A percentile compares a stretch with the other conserved stretches of the same genome.
Evolutionary conservation across 2,797 vertebrate genomes (phyloP).

Genomic region (Enteromius afrohamiltoni): DNA sequence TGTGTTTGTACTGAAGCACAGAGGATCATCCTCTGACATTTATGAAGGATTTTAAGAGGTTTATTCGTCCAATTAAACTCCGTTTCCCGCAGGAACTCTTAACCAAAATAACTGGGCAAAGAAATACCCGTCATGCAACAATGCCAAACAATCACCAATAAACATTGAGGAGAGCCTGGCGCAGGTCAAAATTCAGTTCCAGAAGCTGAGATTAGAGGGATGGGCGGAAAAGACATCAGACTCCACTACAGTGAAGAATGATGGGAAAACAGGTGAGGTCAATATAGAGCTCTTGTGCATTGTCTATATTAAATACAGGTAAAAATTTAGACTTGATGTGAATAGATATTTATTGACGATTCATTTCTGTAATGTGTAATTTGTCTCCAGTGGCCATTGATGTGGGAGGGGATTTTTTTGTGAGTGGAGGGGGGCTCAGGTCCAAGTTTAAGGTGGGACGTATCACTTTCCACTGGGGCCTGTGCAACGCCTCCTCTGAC

Average conservation of each 20-base stretch:
- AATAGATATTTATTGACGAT: not conserved
- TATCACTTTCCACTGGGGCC: constrained; percentile 97
- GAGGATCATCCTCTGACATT: not conserved
- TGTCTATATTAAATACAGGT: not conserved
- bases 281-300: not conserved
- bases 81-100: constrained; percentile 82
- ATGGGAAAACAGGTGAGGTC: constrained; percentile 92
- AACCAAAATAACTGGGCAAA: constrained; percentile 95
- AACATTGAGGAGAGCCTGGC: constrained; percentile 92
- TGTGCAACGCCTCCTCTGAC: constrained; percentile 90
- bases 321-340: constrained; percentile 9
- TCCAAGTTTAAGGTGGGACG: constrained; percentile 89
- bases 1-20: not conserved
- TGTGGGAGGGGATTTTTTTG: constrained; percentile 87
- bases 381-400: constrained; percentile 87
- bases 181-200: constrained; percentile 91
- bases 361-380: not conserved
- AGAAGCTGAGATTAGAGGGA: constrained; percentile 87
- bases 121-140: constrained; percentile 93
- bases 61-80: not conserved
- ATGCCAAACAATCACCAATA: constrained; percentile 93
- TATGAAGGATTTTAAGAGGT: not conserved
- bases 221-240: constrained; percentile 84
- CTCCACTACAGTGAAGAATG: constrained; percentile 87
- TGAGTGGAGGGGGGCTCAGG: constrained; percentile 89